Conservation (phyloP, 2,888 invertebrate genomes). For the Thymelicus acteon region DNA sequence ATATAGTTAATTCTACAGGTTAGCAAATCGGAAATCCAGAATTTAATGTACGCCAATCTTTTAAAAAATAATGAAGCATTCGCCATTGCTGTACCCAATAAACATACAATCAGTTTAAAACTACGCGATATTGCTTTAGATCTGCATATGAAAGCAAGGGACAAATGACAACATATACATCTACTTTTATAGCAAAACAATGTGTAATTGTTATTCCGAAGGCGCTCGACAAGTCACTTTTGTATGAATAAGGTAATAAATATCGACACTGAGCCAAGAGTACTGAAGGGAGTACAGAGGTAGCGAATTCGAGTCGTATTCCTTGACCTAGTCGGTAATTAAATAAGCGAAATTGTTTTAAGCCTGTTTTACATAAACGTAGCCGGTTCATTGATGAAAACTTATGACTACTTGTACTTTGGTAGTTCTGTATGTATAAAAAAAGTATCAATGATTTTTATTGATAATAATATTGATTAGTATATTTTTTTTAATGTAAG, state of each 20-base stretch:
- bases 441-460: too few relatives aligned
- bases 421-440: too few relatives aligned
- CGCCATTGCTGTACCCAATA: too few relatives aligned
- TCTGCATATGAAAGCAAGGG: conserved; percentile 10
- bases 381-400: background rate
- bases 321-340: conserved; percentile 34
- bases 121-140: background rate
- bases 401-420: background rate
- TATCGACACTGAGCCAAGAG: conserved; percentile 30
- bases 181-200: conserved; percentile 31
- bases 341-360: conserved; percentile 31
- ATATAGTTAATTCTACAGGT: too few relatives aligned
- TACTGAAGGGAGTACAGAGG: conserved; percentile 30
- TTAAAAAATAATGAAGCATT: too few relatives aligned
- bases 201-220: conserved; percentile 26
- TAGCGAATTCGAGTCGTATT: conserved; percentile 30
- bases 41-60: too few relatives aligned
- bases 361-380: conserved; percentile 8
- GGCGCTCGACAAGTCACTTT: conserved; percentile 18
- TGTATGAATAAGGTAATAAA: conserved; percentile 37
- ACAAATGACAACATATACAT: conserved; percentile 21
- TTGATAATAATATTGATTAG: too few relatives aligned
- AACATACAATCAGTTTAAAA: background rate
- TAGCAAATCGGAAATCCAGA: too few relatives aligned
- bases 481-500: too few relatives aligned